phyloP scores from a whole-genome alignment of 2,113 vertebrate species.

The Prolemur simus region DNA sequence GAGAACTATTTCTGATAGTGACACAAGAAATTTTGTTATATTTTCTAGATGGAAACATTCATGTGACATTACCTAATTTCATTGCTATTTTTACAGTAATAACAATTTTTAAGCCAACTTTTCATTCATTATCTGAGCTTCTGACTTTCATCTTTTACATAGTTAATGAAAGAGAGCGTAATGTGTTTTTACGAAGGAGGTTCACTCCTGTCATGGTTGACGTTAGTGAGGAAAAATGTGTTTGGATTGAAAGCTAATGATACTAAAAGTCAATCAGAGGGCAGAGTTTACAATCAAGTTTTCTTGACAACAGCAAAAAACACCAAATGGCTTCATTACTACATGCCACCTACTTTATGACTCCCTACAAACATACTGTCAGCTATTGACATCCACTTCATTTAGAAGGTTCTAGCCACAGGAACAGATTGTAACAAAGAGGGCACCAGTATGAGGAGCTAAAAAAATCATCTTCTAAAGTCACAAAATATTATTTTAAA shows the following conservation, averaged over 20 bases:
- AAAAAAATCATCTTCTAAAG: background rate
- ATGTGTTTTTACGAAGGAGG: background rate
- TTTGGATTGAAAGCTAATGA: slow-evolving; percentile 41
- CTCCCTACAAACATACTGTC: slow-evolving; percentile 12
- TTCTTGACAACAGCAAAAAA: slow-evolving; percentile 4
- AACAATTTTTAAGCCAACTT: slow-evolving; percentile 15
- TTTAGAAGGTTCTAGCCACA: background rate
- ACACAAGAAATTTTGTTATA: background rate
- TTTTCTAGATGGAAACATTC: background rate
- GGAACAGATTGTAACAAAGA: background rate
- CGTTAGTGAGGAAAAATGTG: background rate
- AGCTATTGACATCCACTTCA: background rate
- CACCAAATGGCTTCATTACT: background rate
- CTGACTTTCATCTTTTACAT: slow-evolving; percentile 13
- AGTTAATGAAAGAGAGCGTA: background rate
- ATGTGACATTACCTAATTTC: background rate
- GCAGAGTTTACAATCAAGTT: slow-evolving; percentile 16
- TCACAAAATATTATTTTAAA: slow-evolving; percentile 19
- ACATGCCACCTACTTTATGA: background rate
- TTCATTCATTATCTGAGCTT: slow-evolving; percentile 35
- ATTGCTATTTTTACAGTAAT: slow-evolving; percentile 49
- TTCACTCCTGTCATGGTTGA: background rate
- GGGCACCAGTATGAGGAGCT: background rate
- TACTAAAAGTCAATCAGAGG: slow-evolving; percentile 40
- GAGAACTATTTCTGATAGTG: background rate